Conservation (phyloP, 2,888 invertebrate genomes). For the Auanema sp. region DNA sequence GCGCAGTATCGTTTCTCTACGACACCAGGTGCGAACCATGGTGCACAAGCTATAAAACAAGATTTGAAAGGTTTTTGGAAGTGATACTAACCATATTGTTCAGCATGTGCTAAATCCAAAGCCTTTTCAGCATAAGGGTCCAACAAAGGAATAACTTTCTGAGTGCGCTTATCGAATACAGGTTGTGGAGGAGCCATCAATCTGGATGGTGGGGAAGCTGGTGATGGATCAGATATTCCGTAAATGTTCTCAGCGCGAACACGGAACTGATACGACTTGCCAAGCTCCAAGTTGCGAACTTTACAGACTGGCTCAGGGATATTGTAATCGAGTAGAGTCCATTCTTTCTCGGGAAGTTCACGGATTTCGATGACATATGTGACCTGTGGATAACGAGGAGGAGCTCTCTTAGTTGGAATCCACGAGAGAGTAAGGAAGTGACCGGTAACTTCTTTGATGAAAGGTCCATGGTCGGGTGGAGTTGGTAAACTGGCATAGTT, state of each 20-base stretch:
- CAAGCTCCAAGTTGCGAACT: constrained; percentile 84
- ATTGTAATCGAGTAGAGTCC: constrained; percentile 75
- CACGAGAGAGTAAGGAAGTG: constrained; percentile 85
- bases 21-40: constrained; percentile 75
- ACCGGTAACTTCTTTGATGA: constrained; percentile 88
- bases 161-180: constrained; percentile 60
- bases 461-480: constrained; percentile 85
- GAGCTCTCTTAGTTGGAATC: constrained; percentile 87
- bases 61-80: neutral
- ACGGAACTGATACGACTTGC: constrained; percentile 91
- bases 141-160: constrained; percentile 61
- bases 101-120: constrained; percentile 56
- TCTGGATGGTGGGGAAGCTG: constrained; percentile 72
- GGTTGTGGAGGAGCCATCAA: constrained; percentile 64
- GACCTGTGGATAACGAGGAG: constrained; percentile 80
- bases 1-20: constrained; percentile 80
- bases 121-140: constrained; percentile 63
- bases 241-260: constrained; percentile 93
- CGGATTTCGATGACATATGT: constrained; percentile 94
- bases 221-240: constrained; percentile 93
- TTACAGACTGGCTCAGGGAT: constrained; percentile 87
- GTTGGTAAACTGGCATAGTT: constrained; percentile 73
- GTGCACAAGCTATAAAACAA: constrained; percentile 63
- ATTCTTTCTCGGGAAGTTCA: constrained; percentile 86
- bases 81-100: constrained; percentile 54